Evolutionary conservation across 2,797 vertebrate species (phyloP).

Genomic region (Chaetodon trifasciatus): DNA sequence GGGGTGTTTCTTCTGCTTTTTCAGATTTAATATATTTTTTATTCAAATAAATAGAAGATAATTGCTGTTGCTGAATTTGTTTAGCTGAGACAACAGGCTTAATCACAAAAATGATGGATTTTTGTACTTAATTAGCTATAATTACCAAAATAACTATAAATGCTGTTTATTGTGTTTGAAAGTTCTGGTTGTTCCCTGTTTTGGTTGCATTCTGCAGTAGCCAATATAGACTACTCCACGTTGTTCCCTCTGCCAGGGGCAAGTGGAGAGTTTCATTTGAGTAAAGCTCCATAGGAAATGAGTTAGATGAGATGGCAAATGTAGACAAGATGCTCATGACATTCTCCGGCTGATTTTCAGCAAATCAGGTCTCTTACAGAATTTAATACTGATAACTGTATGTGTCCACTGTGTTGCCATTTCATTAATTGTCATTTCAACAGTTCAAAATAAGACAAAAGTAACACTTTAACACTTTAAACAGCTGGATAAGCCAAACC

Average conservation of each 20-base stretch:
- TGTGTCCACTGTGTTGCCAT: slow-evolving; percentile 13
- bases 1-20: neutral
- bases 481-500: slow-evolving; percentile 58
- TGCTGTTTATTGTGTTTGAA: slow-evolving; percentile 25
- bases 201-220: slow-evolving; percentile 5
- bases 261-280: slow-evolving; percentile 40
- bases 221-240: slow-evolving; percentile 29
- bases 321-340: slow-evolving; percentile 34
- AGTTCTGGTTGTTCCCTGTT: neutral
- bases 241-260: slow-evolving; percentile 33
- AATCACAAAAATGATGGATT: neutral
- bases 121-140: neutral
- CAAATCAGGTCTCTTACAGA: no score
- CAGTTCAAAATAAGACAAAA: slow-evolving; percentile 60
- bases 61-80: neutral
- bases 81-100: neutral
- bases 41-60: neutral
- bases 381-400: no score
- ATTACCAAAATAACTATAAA: neutral
- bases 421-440: slow-evolving; percentile 40
- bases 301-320: slow-evolving; percentile 42
- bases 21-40: slow-evolving; percentile 4
- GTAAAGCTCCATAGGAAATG: slow-evolving; percentile 47
- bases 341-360: slow-evolving; percentile 20
- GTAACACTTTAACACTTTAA: slow-evolving; percentile 23